Conservation (phyloP, 2,888 invertebrate species). For the Cephus sareptanus region DNA sequence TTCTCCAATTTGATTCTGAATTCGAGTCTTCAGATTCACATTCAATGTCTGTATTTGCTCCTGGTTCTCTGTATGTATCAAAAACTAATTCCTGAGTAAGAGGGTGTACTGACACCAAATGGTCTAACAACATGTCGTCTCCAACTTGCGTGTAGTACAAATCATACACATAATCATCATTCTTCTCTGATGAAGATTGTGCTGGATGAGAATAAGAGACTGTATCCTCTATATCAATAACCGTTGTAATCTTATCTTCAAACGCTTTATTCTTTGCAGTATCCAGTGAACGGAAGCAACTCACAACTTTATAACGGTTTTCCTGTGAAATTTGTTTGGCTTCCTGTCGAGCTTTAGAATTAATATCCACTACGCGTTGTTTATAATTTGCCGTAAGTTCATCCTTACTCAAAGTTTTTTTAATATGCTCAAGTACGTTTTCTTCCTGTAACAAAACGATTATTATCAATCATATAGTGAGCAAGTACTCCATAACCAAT, state of each 20-base stretch:
- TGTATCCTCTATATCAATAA: constrained; percentile 71
- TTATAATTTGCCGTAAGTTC: constrained; percentile 68
- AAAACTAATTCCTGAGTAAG: constrained; percentile 64
- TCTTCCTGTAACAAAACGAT: constrained; percentile 61
- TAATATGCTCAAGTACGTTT: constrained; percentile 46
- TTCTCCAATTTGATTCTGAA: constrained; percentile 80
- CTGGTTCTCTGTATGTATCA: constrained; percentile 43
- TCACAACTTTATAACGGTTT: constrained; percentile 72
- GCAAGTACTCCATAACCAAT: not conserved
- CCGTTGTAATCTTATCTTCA: constrained; percentile 64
- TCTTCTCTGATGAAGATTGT: constrained; percentile 21
- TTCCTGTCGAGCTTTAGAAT: constrained; percentile 66
- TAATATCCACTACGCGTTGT: constrained; percentile 65
- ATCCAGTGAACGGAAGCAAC: constrained; percentile 68
- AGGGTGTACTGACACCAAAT: constrained; percentile 62
- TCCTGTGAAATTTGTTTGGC: constrained; percentile 66
- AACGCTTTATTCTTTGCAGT: constrained; percentile 35
- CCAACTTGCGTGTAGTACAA: constrained; percentile 71
- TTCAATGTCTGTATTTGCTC: constrained; percentile 49
- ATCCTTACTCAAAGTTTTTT: constrained; percentile 66
- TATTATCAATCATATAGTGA: constrained; percentile 3
- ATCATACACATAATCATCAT: constrained; percentile 72
- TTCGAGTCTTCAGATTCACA: constrained; percentile 78
- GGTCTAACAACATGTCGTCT: constrained; percentile 66
- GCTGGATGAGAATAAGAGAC: constrained; percentile 11